These are phyloP conservation scores for Drosophila subpulchrella DNA, from an alignment of 1,140 invertebrate species.

Conservation along the genomic window DNA sequence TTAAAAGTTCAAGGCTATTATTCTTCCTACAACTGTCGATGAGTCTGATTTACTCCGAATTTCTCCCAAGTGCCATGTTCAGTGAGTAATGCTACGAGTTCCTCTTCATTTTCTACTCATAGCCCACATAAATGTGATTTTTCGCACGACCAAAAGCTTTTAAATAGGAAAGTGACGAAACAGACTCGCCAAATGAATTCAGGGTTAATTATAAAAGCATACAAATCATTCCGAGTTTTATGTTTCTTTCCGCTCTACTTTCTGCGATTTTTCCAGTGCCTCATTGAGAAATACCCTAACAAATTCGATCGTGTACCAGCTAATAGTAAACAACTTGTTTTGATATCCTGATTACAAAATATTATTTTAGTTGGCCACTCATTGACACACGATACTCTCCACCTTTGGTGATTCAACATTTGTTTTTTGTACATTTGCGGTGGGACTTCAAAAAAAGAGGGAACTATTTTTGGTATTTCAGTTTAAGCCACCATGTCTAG, in stretches of 20 bases:
- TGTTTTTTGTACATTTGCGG: background rate
- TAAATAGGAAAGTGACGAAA: slow-evolving; percentile 32
- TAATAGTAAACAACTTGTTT: slow-evolving; percentile 27
- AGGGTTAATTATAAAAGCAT: slow-evolving; percentile 53
- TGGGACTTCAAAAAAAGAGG: background rate
- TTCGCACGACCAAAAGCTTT: slow-evolving; percentile 10
- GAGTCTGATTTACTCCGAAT: background rate
- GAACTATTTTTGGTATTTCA: background rate
- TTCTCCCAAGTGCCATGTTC: background rate
- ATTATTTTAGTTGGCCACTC: slow-evolving; percentile 12
- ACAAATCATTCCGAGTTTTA: slow-evolving; percentile 49
- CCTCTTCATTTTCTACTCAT: slow-evolving; percentile 41
- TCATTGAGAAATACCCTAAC: slow-evolving; percentile 5
- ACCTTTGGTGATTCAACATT: slow-evolving; percentile 19
- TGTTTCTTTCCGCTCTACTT: slow-evolving; percentile 23
- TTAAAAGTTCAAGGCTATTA: background rate
- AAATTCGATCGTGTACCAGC: background rate
- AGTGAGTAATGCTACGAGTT: slow-evolving; percentile 44
- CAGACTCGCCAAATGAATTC: slow-evolving; percentile 27
- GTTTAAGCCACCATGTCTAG: slow-evolving; percentile 7
- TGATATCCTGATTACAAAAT: slow-evolving; percentile 26
- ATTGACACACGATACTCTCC: slow-evolving; percentile 1
- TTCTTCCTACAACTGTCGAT: background rate
- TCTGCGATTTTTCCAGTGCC: background rate
- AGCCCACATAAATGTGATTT: slow-evolving; percentile 58